Evolutionary conservation across 2,888 invertebrate species (phyloP), one percentile per base, ranked within the genome.

Genomic region (Drosophila ochracea): DNA sequence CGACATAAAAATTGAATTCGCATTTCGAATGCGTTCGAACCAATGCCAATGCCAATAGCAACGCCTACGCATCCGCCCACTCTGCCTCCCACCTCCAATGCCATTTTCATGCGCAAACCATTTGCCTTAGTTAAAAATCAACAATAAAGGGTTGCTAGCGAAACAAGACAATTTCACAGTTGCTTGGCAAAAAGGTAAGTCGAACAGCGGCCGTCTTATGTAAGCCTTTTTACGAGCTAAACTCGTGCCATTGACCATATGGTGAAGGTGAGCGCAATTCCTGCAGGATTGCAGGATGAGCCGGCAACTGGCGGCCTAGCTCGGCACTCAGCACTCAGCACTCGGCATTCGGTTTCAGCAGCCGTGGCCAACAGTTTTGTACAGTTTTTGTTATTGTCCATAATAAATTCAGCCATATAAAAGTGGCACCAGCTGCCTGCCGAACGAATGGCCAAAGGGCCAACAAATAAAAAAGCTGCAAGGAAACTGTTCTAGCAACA

Each of bases 391-490:
- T 77, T 84, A 78, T 89, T 75, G 82, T 78, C 87, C 87, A 88
- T 88, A 87, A 88, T 88, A 88, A 89, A 88, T 88, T 89, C 83
- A 88, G 83, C 75, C 82, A 82, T 88, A 89, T 89, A 87, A 83
- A 82, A 89, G 78, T 89, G 87, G 87, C 83, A 89, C 84, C 87
- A 88, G 89, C 89, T 88, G 87, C 78, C 69, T 33, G 76, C n/a
- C 60, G 68, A 58, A 71, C 70, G 74, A 79, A 69, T 68, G 66
- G 86, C 78, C 80, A 79, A 74, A 73, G 71, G 80, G 78, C 79
- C 76, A 76, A 72, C 79, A 78, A 86, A 89, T 84, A 75, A 69
- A 67, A 67, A 70, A 82, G 66, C 79, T 81, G 64, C 68, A 77
- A 81, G 83, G 67, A 73, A 81, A 76, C 79, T 76, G 79, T 68